phyloP scores from a whole-genome alignment of 1,140 invertebrate genomes.

The Ericerus pela region DNA sequence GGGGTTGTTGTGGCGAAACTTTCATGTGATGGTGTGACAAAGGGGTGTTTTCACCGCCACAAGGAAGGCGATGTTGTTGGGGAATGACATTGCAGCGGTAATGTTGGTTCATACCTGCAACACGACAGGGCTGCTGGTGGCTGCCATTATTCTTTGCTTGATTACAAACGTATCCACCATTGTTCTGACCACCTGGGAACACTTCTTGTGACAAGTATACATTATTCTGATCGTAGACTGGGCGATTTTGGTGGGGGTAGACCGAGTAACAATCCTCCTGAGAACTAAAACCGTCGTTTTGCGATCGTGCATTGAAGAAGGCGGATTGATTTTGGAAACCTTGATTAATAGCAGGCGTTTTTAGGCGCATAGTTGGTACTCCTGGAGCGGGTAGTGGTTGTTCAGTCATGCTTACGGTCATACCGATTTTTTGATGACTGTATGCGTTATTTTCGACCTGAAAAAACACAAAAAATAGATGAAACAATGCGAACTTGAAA shows the following conservation, averaged over 20 bases:
- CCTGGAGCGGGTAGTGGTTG: background rate
- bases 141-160: background rate
- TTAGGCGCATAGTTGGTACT: background rate
- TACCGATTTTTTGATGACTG: background rate
- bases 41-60: background rate
- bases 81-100: background rate
- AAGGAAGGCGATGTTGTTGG: background rate
- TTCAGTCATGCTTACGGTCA: background rate
- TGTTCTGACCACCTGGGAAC: background rate
- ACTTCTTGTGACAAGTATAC: background rate
- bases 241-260: background rate
- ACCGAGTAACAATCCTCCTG: background rate
- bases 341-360: background rate
- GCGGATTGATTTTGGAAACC: background rate
- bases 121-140: background rate
- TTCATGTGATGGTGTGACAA: background rate
- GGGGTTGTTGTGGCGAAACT: background rate
- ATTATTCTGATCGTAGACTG: background rate
- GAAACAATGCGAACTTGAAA: no score
- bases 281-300: background rate
- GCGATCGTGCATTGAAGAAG: background rate
- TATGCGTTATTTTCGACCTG: constrained; percentile 3
- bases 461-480: no score
- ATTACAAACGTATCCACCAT: background rate
- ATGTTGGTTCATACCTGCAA: no score